Conservation (phyloP, 2,888 invertebrate species). For the Meteorus cinctellus region DNA sequence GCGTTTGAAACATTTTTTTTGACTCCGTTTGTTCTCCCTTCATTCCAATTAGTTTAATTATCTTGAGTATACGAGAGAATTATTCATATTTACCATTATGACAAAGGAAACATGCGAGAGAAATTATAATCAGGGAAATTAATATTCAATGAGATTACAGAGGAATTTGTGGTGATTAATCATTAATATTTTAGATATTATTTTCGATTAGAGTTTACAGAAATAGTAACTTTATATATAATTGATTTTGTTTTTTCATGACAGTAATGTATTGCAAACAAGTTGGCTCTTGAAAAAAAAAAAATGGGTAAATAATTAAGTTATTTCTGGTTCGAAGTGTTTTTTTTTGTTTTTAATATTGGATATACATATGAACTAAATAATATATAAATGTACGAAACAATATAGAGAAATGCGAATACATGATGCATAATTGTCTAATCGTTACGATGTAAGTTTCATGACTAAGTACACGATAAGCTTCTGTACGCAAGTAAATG, state of each 20-base stretch:
- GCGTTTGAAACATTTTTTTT: background rate
- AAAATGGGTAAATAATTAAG: too few species aligned
- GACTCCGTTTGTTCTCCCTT: background rate
- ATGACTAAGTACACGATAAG: background rate
- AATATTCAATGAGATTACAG: too few species aligned
- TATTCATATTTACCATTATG: background rate
- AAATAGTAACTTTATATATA: background rate
- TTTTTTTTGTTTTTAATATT: too few species aligned
- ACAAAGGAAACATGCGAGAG: too few species aligned
- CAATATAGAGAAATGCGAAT: background rate
- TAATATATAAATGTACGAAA: background rate
- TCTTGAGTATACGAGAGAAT: background rate
- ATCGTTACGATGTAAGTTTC: background rate
- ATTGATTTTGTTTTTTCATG: background rate
- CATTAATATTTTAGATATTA: too few species aligned
- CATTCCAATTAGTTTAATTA: slow-evolving; percentile 8
- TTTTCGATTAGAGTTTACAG: background rate
- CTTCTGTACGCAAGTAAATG: background rate
- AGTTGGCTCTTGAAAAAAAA: too few species aligned
- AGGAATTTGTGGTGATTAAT: too few species aligned
- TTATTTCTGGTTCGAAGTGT: too few species aligned
- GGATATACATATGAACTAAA: background rate
- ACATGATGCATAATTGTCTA: background rate
- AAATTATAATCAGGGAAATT: too few species aligned
- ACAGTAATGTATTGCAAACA: too few species aligned